Evolutionary conservation across 2,113 vertebrate genomes (phyloP), one percentile per base, ranked within the genome.

Genomic region (Lynx canadensis): DNA sequence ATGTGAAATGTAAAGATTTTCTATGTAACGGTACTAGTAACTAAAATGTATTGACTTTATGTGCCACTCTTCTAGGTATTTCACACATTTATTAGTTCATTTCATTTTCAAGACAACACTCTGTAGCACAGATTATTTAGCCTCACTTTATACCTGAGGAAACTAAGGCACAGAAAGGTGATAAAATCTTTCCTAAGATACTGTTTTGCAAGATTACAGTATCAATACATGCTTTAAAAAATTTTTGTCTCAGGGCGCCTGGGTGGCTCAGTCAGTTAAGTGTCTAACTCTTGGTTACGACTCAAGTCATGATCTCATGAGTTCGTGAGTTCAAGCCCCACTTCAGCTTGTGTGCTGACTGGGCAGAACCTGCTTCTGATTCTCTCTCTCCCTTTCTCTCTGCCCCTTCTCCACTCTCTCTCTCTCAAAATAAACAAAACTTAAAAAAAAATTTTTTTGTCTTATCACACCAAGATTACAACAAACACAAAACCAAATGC

Each of bases 1-100:
- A 95, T 69, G 36, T 91, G 89, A 95, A 92, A 63, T 76, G 13
- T 71, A 45, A 97, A 94, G 33, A 38, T 36, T 91, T 88, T 94
- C 65, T 63, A 86, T 5, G 31, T 65, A 91, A 80, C 33, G 83
- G 50, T 36, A 82, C 29, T 71, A 69, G 41, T 25, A 71, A 29
- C 55, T 92, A 82, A 38, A 94, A 80, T 21, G 57, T 45, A 76
- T 1, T 82, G 55, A 52, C 60, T 55, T 33, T 13, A 52, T 29
- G 33, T 41, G 27, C 25, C 15, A 73, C 25, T 76, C 52, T 81
- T 85, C 36, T 52, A 76, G 23, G 13, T 41, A 23, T 4, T 60
- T 79, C 15, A 91, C 36, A 91, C 7, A 68, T 82, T 71, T 94
- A 71, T 68, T 23, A 83, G 19, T 81, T 83, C 45, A 78, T 41